phyloP scores from a whole-genome alignment of 2,113 vertebrate genomes.

The Xiphophorus hellerii region DNA sequence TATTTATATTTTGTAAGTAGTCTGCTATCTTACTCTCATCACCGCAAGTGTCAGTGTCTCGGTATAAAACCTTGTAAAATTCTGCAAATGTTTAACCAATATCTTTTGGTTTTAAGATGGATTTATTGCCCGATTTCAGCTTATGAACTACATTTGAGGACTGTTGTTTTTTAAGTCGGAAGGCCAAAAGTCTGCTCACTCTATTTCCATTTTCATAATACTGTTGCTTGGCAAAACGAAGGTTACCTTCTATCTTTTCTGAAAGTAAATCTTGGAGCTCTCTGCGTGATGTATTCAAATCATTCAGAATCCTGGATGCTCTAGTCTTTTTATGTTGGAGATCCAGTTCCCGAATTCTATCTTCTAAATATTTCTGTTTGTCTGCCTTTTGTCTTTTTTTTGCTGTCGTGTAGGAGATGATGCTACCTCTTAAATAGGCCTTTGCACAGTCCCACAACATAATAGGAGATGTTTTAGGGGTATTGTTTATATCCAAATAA shows the following conservation, averaged over 20 bases:
- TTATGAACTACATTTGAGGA: not conserved
- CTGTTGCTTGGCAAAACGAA: not conserved
- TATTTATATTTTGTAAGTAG: too few relatives aligned
- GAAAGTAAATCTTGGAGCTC: not conserved
- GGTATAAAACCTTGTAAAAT: not conserved
- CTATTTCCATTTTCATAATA: conserved; percentile 3
- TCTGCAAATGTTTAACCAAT: not conserved
- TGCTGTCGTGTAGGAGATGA: not conserved
- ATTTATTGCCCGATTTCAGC: not conserved
- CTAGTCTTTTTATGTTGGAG: not conserved
- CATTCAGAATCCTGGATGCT: not conserved
- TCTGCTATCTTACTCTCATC: too few relatives aligned
- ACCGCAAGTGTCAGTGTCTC: too few relatives aligned
- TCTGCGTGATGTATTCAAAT: not conserved
- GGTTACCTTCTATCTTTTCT: not conserved
- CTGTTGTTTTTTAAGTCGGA: not conserved
- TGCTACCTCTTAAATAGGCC: not conserved
- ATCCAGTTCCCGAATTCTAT: not conserved
- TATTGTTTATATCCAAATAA: not conserved
- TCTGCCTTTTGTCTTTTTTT: not conserved
- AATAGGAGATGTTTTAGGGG: not conserved
- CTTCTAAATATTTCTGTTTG: not conserved
- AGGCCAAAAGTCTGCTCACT: not conserved
- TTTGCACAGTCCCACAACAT: not conserved
- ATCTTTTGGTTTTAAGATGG: not conserved